A percentile compares a stretch with the other conserved stretches of the same genome.
Evolutionary conservation across 2,888 invertebrate species (phyloP).

Genomic region (Sinelater perroti): DNA sequence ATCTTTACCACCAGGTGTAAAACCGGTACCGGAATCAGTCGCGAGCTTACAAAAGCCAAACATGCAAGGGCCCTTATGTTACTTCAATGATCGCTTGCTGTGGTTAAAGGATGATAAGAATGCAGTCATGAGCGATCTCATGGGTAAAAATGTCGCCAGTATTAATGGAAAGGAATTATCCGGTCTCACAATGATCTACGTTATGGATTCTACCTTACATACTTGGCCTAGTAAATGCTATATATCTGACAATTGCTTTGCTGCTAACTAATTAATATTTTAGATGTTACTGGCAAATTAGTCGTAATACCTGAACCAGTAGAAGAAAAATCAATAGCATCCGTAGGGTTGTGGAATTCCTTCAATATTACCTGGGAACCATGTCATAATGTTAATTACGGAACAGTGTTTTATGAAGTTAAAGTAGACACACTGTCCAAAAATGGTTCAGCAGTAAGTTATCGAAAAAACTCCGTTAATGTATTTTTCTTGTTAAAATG

Average conservation of each 20-base stretch:
- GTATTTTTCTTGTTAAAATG: slow-evolving; percentile 20
- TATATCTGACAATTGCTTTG: too few relatives aligned
- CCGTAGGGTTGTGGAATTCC: slow-evolving; percentile 78
- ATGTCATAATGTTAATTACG: slow-evolving; percentile 78
- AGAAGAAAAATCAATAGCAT: slow-evolving; percentile 69
- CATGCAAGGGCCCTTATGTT: slow-evolving; percentile 78
- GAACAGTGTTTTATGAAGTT: slow-evolving; percentile 83
- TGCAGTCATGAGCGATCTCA: slow-evolving; percentile 79
- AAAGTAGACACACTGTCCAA: slow-evolving; percentile 70
- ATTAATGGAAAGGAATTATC: slow-evolving; percentile 71
- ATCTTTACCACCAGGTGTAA: slow-evolving; percentile 40
- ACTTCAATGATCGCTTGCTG: slow-evolving; percentile 82
- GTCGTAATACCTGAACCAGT: slow-evolving; percentile 79
- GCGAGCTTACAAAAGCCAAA: slow-evolving; percentile 64
- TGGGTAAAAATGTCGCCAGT: slow-evolving; percentile 76
- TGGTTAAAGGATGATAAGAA: slow-evolving; percentile 82
- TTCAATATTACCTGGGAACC: slow-evolving; percentile 89
- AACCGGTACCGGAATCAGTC: slow-evolving; percentile 49
- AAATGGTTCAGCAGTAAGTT: slow-evolving; percentile 65
- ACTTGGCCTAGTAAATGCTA: slow-evolving; percentile 68
- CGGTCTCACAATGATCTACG: slow-evolving; percentile 74
- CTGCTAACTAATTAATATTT: too few relatives aligned
- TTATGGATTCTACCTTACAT: slow-evolving; percentile 75
- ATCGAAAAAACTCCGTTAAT: slow-evolving; percentile 1
- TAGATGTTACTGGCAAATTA: slow-evolving; percentile 37